Base-by-base conservation (phyloP, 2,888 invertebrate species). In the Nemapogon koenigi region DNA sequence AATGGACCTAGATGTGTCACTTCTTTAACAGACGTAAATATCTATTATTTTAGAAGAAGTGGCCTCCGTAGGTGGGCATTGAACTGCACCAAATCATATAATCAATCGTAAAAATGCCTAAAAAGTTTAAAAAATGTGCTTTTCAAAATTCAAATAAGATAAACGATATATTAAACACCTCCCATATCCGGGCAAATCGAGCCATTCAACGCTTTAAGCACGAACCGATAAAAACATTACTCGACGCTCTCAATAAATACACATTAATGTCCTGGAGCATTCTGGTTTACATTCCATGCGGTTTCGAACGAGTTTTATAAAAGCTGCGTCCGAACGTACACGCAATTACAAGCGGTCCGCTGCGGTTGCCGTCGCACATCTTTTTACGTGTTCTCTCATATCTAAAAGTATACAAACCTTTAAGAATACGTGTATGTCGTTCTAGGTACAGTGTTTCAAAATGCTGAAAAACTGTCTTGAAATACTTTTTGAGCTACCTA, bases 231-330 rank as follows among this genome's bases (percentile, higher is more conserved):
- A 76, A 76, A 78, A 78, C 75, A 76, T 75, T 76, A 76, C 69
- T 61, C 63, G 62, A 58, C 65, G 67, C 68, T 63, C 65, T 62
- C 75, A 73, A 78, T 78, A 78, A 78, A 76, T 78, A 76, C 70
- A 78, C 75, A 76, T 75, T 73, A 75, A 68, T 66, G 75, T 75
- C 75, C 62, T 54, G 59, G 52, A 62, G 69, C 66, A 72, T 75
- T 73, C 75, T 73, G 73, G 72, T 68, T 67, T 71, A 70, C 73
- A 72, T 76, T 75, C 76, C 72, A 64, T 64, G 75, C 70, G 72
- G 75, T 71, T 72, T 59, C 62, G 70, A 65, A 68, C 75, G 67
- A 72, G 76, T 75, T 76, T 71, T 73, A 69, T 73, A 72, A 73
- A 72, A 67, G 70, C 68, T 62, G 65, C 65, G 66, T 69, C 64